Base-by-base conservation (phyloP, 2,113 vertebrate species). In the Murina feae region DNA sequence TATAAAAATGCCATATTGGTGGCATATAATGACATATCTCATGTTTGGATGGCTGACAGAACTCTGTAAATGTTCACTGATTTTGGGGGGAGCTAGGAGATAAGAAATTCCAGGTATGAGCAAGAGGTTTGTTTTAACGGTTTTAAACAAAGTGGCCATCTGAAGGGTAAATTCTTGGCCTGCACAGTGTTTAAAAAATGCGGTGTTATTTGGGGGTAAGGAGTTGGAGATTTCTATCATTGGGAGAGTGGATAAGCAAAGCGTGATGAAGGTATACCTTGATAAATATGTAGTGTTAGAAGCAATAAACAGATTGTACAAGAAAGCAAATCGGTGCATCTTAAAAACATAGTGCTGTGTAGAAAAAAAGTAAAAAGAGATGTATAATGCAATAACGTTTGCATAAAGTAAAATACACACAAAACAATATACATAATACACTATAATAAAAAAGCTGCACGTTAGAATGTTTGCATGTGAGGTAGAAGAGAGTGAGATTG, bases 41-140 rank as follows among this genome's bases (percentile, higher is more conserved):
- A 12, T 74, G 63, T 42, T 94, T 58, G 37, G 28, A 60, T 68
- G n/a, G 10, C 63, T 88, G 68, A 94, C 35, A 95, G 44, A 68
- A 76, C 42, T 96, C 25, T 75, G 11, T 76, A 66, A 81, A 88
- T 47, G 1, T 90, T 20, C 30, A 72, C 51, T 88, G 55, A 69
- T 69, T 53, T 92, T 82, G 93, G 66, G 4, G 53, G 60, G 60
- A 95, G 74, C 23, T 72, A n/a, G 68, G 63, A 92, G 37, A 60
- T 93, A 91, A 95, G 44, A 75, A 79, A 93, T 63, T 93, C 65
- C 9, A 94, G n/a, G 35, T 89, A 81, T 72, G 23, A 83, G 58
- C 81, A 88, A 84, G 44, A 86, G 9, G 13, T 86, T 93, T 93
- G 25, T 60, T 39, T 84, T 69, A 93, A 90, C 93, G 11, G 6